These are phyloP conservation scores for Uropetala carovei DNA, from an alignment of 2,888 invertebrate genomes.

Conservation along the genomic window DNA sequence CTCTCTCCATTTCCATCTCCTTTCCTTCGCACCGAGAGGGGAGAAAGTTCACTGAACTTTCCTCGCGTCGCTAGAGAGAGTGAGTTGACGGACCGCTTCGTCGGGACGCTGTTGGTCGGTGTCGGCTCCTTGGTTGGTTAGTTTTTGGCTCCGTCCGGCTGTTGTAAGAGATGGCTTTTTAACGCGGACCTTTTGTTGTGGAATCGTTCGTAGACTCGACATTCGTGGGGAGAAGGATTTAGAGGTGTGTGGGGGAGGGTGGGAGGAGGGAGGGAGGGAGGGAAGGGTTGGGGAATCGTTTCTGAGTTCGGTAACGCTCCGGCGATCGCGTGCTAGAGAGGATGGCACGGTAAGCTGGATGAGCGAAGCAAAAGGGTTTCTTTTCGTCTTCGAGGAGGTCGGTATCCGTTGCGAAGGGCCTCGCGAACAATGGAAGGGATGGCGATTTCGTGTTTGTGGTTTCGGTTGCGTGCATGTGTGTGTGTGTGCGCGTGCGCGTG, in stretches of 20 bases:
- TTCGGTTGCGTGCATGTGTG: too few relatives aligned
- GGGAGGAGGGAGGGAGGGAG: background rate
- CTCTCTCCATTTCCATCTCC: background rate
- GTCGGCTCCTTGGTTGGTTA: background rate
- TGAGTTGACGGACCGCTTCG: slow-evolving; percentile 18
- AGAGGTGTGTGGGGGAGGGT: too few relatives aligned
- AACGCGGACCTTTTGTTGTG: background rate
- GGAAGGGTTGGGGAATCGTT: background rate
- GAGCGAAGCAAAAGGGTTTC: background rate
- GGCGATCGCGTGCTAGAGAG: background rate
- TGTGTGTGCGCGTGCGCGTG: too few relatives aligned
- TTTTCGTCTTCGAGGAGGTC: background rate
- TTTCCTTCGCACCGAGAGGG: background rate
- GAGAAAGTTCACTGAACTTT: slow-evolving; percentile 12
- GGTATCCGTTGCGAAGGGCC: too few relatives aligned
- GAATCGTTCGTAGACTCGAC: background rate
- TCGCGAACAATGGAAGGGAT: too few relatives aligned
- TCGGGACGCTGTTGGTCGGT: background rate
- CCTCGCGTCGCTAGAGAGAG: background rate
- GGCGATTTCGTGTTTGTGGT: too few relatives aligned
- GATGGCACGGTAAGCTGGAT: background rate
- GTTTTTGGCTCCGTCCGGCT: background rate
- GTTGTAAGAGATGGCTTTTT: background rate
- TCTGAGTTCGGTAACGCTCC: background rate
- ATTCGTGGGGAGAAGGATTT: background rate